A percentile compares a stretch with the other conserved stretches of the same genome.
phyloP scores from a whole-genome alignment of 2,888 invertebrate genomes.

The Hololepta plana region DNA sequence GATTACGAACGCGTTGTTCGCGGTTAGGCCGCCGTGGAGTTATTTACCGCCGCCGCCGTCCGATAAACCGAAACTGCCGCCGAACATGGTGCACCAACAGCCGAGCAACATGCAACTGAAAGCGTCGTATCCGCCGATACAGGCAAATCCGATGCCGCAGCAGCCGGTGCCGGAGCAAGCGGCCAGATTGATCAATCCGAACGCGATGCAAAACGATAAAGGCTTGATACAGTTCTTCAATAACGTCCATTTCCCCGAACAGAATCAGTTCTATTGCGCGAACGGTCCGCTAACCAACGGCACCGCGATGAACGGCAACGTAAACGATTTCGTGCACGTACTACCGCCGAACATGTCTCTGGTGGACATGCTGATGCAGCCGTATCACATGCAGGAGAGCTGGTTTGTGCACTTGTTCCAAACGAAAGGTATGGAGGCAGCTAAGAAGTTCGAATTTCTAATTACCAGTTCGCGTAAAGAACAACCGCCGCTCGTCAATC shows the following conservation, averaged over 20 bases:
- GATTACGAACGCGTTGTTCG: too few species aligned
- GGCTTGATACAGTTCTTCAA: slow-evolving; percentile 37
- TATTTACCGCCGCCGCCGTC: too few species aligned
- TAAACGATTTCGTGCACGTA: slow-evolving; percentile 24
- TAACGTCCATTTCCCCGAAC: slow-evolving; percentile 36
- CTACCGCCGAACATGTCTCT: slow-evolving; percentile 36
- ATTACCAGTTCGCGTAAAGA: too few species aligned
- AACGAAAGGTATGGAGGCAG: slow-evolving; percentile 34
- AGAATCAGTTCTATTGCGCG: slow-evolving; percentile 13
- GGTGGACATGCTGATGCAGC: slow-evolving; percentile 36
- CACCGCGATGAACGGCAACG: too few species aligned
- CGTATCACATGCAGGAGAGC: slow-evolving; percentile 20
- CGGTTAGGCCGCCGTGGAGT: slow-evolving; percentile 9
- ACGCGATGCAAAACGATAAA: slow-evolving; percentile 11
- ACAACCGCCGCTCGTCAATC: slow-evolving; percentile 11
- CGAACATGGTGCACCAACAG: too few species aligned
- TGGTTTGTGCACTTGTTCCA: slow-evolving; percentile 38
- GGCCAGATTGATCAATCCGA: too few species aligned
- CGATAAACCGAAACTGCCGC: too few species aligned
- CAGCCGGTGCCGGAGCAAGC: too few species aligned
- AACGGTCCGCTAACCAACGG: slow-evolving; percentile 8
- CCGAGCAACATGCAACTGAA: too few species aligned
- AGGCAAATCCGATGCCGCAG: too few species aligned
- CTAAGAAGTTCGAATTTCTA: slow-evolving; percentile 32
- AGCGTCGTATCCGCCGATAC: too few species aligned